These are phyloP conservation scores for Eretmochelys imbricata DNA, from an alignment of 2,113 vertebrate genomes.

Conservation along the genomic window DNA sequence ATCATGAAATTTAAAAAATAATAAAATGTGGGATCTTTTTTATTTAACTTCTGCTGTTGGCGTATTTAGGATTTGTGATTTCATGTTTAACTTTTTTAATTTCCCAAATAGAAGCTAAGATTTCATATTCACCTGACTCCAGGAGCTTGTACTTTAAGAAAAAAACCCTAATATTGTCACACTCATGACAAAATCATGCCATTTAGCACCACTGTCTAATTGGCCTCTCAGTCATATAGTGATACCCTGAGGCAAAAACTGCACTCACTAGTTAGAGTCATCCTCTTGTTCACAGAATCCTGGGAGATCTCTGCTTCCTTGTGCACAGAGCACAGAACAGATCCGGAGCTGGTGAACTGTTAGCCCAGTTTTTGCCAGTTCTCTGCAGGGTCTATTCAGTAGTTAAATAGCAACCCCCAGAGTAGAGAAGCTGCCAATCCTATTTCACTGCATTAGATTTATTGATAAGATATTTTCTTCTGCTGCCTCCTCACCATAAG, in stretches of 20 bases:
- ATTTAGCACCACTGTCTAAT: background rate
- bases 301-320: background rate
- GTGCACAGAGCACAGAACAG: background rate
- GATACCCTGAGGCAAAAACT: background rate
- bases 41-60: background rate
- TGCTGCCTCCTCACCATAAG: background rate
- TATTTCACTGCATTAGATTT: background rate
- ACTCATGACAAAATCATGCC: background rate
- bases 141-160: background rate
- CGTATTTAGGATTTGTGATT: background rate
- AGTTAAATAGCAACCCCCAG: background rate
- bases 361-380: rapidly evolving
- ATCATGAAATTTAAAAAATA: background rate
- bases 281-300: background rate
- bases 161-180: background rate
- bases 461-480: background rate
- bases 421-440: background rate
- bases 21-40: background rate
- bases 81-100: background rate
- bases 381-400: rapidly evolving
- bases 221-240: rapidly evolving
- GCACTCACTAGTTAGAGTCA: background rate
- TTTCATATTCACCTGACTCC: background rate
- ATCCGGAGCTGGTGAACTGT: background rate
- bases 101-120: background rate